Base-by-base conservation (phyloP, 1,140 invertebrate species). In the Sarcophaga peregrina region DNA sequence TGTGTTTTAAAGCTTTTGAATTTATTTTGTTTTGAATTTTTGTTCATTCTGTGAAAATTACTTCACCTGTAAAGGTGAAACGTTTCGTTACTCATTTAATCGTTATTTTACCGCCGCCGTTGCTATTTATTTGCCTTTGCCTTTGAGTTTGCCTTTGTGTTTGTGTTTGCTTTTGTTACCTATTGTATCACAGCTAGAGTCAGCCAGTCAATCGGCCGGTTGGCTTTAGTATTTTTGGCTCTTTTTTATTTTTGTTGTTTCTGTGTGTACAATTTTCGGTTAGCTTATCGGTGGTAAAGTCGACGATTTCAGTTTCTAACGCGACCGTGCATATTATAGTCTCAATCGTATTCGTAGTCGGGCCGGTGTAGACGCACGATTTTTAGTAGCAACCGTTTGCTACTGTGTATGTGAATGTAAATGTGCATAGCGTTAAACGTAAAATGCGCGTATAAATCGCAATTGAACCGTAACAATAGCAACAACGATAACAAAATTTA, bases 11-110 rank as follows among this genome's bases (percentile, higher is more conserved):
- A 52, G 52, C 52, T 81, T 81, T 82, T 76, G 72, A 20, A 46
- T 81, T 81, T 62, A 45, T 47, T 47, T 82, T 17, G 37, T 82
- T 82, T 82, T 73, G 13, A 17, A 48, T 47, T 37, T 47, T 37
- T 54, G 20, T 76, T 82, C 82, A 82, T 82, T 82, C 82, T 52
- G 82, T 82, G 73, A 73, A 82, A 82, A 82, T 82, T 76, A 82
- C 82, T 82, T 82, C 82, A 82, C 82, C 82, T 82, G 82, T 76
- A 82, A 58, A 82, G 82, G 82, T 82, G 82, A 82, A 78, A n/a
- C 62, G 20, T 78, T 78, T 45, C 37, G 75, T 78, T 78, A 78
- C 17, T 58, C 52, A 76, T 76, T 48, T n/a, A n/a, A 48, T 73
- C 25, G n/a, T 78, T 78, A 25, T n/a, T 25, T 50, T 20, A 3